Percentiles rank a stretch among this genome's conserved stretches.
These are phyloP conservation scores for Xestobium rufovillosum DNA, from an alignment of 2,888 invertebrate genomes.

Conservation along the genomic window DNA sequence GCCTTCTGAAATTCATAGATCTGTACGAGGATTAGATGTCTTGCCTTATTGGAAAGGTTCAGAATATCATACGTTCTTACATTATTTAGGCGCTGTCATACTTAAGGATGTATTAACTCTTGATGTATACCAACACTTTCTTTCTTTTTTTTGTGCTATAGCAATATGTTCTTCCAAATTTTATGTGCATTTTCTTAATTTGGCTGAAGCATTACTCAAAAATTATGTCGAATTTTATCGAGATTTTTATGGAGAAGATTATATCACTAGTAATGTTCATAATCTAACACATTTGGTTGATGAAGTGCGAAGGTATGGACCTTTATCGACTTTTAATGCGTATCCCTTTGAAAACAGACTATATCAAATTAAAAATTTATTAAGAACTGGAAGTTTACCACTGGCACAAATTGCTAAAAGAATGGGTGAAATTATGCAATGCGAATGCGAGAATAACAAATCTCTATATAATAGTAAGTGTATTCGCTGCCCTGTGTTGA, in stretches of 20 bases:
- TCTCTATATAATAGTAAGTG: slow-evolving; percentile 2
- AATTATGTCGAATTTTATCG: slow-evolving; percentile 22
- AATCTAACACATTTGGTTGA: slow-evolving; percentile 32
- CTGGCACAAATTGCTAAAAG: slow-evolving; percentile 24
- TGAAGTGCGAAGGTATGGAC: slow-evolving; percentile 32
- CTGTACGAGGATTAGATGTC: slow-evolving; percentile 17
- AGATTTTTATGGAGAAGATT: slow-evolving; percentile 31
- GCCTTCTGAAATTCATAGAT: slow-evolving; percentile 20
- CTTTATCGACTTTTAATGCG: slow-evolving; percentile 29
- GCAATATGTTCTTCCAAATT: slow-evolving; percentile 19
- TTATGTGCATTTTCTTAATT: slow-evolving; percentile 16
- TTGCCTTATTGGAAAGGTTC: slow-evolving; percentile 20
- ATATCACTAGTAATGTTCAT: slow-evolving; percentile 36
- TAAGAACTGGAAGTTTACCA: slow-evolving; percentile 21
- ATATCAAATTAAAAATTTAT: slow-evolving; percentile 23
- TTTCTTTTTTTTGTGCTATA: slow-evolving; percentile 19
- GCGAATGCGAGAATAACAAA: slow-evolving; percentile 6
- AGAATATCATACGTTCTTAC: slow-evolving; percentile 19
- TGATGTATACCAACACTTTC: slow-evolving; percentile 18
- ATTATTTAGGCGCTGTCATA: slow-evolving; percentile 18
- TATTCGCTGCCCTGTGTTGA: slow-evolving; percentile 10
- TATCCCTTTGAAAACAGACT: slow-evolving; percentile 36
- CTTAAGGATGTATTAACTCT: slow-evolving; percentile 12
- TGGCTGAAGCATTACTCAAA: slow-evolving; percentile 21
- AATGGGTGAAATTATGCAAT: slow-evolving; percentile 18